These are phyloP conservation scores for Samia ricini DNA, from an alignment of 1,140 invertebrate genomes.

Conservation along the genomic window DNA sequence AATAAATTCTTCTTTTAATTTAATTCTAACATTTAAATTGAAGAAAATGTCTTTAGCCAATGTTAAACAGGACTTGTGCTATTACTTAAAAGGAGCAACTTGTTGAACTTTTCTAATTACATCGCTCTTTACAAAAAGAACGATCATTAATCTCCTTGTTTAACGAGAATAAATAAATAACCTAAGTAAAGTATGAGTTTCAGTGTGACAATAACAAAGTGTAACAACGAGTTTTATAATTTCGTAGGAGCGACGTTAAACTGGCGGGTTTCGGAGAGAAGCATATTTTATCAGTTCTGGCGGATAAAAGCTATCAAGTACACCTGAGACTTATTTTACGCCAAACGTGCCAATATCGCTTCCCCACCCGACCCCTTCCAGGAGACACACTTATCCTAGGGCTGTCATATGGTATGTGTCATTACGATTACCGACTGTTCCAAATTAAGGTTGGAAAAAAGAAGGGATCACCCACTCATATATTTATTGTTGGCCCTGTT, in stretches of 20 bases:
- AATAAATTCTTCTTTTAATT: no score
- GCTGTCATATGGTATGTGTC: slow-evolving; percentile 1
- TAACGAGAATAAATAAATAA: slow-evolving; percentile 1
- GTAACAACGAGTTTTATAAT: slow-evolving; percentile 29
- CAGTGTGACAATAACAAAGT: background rate
- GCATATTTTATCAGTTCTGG: slow-evolving; percentile 73
- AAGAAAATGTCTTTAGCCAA: background rate
- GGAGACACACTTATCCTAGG: slow-evolving; percentile 4
- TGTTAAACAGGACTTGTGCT: background rate
- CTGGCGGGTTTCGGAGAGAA: slow-evolving; percentile 36
- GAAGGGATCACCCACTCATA: background rate
- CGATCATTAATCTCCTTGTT: slow-evolving; percentile 8
- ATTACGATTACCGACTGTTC: background rate
- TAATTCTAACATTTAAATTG: no score
- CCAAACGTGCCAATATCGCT: slow-evolving; percentile 41
- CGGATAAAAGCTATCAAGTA: slow-evolving; percentile 70
- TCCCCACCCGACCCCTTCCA: slow-evolving; percentile 9
- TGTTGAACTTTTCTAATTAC: slow-evolving; percentile 5
- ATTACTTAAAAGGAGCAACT: background rate
- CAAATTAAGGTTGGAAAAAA: background rate
- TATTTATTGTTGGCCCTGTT: no score
- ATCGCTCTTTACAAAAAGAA: background rate
- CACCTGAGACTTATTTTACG: slow-evolving; percentile 73
- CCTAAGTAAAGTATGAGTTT: background rate
- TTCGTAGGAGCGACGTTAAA: slow-evolving; percentile 34